Conservation (phyloP, 2,888 invertebrate genomes). For the Hydropsyche betteni region DNA sequence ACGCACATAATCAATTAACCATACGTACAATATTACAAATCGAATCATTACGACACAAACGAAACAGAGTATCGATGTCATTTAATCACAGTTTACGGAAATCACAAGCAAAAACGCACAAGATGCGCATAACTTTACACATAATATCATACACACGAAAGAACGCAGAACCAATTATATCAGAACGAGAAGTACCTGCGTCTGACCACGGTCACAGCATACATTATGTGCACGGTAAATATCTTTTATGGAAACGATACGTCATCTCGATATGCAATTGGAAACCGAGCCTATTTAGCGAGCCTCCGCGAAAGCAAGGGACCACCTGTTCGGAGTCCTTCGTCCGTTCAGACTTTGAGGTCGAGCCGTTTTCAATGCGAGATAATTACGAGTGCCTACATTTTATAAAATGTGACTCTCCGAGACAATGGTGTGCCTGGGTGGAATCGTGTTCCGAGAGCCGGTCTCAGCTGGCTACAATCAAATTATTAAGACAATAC, state of each 20-base stretch:
- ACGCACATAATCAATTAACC: no score
- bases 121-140: no score
- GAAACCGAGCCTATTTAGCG: slow-evolving; percentile 17
- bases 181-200: no score
- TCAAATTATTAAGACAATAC: slow-evolving; percentile 47
- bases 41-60: no score
- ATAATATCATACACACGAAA: no score
- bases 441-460: slow-evolving; percentile 11
- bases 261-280: slow-evolving; percentile 15
- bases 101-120: no score
- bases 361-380: neutral
- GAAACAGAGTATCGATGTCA: no score
- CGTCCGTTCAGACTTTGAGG: slow-evolving; percentile 20
- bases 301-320: slow-evolving; percentile 36
- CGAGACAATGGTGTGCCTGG: slow-evolving; percentile 43
- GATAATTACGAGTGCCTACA: neutral
- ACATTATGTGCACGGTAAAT: no score
- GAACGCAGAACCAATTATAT: no score
- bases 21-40: no score
- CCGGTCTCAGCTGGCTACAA: slow-evolving; percentile 33
- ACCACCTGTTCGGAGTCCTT: slow-evolving; percentile 44
- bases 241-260: neutral
- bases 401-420: slow-evolving; percentile 3
- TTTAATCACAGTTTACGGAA: no score
- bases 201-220: no score